These are phyloP conservation scores for Idris sp. DNA, from an alignment of 1,140 invertebrate genomes.

Conservation along the genomic window DNA sequence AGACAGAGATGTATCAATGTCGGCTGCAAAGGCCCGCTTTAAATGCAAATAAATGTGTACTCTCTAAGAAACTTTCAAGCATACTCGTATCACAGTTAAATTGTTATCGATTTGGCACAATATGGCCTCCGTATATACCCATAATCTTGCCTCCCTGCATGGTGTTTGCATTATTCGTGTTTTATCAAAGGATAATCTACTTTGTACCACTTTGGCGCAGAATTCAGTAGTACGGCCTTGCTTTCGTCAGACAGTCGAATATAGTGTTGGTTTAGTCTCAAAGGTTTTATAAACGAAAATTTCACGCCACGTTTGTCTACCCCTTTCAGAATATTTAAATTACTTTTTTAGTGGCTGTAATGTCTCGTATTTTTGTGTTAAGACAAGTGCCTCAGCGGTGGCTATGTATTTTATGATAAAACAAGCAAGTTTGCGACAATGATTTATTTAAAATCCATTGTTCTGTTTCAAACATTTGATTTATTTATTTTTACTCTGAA, in stretches of 20 bases:
- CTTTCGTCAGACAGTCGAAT: conserved; percentile 54
- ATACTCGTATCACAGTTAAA: conserved; percentile 58
- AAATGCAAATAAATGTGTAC: conserved; percentile 72
- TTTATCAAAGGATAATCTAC: conserved; percentile 64
- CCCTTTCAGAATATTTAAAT: conserved; percentile 30
- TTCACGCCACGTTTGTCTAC: conserved; percentile 32
- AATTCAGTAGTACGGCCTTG: conserved; percentile 53
- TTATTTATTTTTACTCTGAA: no score
- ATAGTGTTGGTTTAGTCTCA: conserved; percentile 36
- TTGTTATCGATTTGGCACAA: conserved; percentile 61
- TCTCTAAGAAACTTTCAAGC: conserved; percentile 58
- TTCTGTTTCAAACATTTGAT: no score
- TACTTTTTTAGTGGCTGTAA: conserved; percentile 26
- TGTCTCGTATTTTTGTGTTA: conserved; percentile 8
- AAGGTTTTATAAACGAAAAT: conserved; percentile 55
- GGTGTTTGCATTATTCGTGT: conserved; percentile 61
- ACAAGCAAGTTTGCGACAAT: no score
- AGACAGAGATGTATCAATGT: conserved; percentile 72
- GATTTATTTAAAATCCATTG: no score
- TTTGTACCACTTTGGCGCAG: conserved; percentile 53
- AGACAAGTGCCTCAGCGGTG: background rate
- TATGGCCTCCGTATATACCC: conserved; percentile 47
- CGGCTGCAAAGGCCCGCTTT: conserved; percentile 66
- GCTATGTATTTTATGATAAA: background rate
- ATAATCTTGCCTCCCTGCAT: conserved; percentile 37